Conservation (phyloP, 2,888 invertebrate species). For the Pyrrhia umbra region DNA sequence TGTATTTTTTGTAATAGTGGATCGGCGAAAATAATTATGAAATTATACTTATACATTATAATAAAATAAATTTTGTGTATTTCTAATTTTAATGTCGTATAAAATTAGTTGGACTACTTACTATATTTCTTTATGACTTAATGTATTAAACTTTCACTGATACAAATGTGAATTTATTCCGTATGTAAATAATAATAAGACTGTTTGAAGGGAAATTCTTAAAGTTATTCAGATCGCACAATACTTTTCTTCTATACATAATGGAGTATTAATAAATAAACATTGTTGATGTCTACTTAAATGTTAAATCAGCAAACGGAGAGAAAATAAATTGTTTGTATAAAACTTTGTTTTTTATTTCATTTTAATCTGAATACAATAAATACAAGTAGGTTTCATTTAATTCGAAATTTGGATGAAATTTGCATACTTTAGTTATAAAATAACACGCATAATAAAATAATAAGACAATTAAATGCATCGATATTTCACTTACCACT, state of each 20-base stretch:
- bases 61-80: conserved; percentile 31
- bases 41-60: conserved; percentile 38
- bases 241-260: conserved; percentile 80
- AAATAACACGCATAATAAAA: too few species aligned
- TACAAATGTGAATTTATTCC: conserved; percentile 56
- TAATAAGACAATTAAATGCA: too few species aligned
- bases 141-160: conserved; percentile 46
- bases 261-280: conserved; percentile 66
- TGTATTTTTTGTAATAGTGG: conserved; percentile 76
- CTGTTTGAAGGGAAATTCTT: conserved; percentile 77
- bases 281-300: conserved; percentile 79
- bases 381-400: too few species aligned
- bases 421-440: too few species aligned
- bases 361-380: conserved; percentile 37
- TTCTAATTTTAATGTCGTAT: conserved; percentile 45
- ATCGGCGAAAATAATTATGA: conserved; percentile 40
- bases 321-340: conserved; percentile 77
- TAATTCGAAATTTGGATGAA: background rate
- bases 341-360: conserved; percentile 64
- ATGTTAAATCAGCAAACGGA: conserved; percentile 73
- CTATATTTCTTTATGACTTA: conserved; percentile 38
- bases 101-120: conserved; percentile 38
- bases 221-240: conserved; percentile 80
- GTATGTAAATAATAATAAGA: conserved; percentile 78
- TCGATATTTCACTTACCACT: too few species aligned